Evolutionary conservation across 30 jellyfish, hydroid and myxozoan species (phyloP).

Genomic region (Catostylus mosaicus): DNA sequence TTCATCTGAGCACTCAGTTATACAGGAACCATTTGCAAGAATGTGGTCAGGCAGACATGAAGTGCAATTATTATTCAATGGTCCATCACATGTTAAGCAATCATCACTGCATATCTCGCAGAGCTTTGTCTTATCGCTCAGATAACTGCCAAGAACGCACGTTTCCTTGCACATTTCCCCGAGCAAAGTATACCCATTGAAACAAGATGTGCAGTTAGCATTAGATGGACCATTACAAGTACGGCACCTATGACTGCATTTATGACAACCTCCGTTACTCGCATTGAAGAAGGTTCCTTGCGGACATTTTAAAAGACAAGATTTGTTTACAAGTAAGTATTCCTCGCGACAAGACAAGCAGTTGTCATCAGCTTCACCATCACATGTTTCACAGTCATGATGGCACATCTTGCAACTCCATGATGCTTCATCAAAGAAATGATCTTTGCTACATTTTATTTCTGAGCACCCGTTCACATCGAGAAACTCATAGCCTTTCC

Average conservation of each 20-base stretch:
- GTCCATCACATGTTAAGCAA: slow-evolving; percentile 69
- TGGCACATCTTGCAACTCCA: slow-evolving; percentile 65
- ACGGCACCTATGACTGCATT: slow-evolving; percentile 60
- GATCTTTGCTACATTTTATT: slow-evolving; percentile 46
- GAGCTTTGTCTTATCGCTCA: not conserved
- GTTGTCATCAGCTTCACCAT: slow-evolving; percentile 43
- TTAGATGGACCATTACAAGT: slow-evolving; percentile 70
- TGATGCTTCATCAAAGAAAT: slow-evolving; percentile 30
- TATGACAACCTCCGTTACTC: slow-evolving; percentile 35
- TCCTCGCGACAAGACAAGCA: slow-evolving; percentile 59
- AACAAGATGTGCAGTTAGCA: slow-evolving; percentile 70
- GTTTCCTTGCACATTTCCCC: slow-evolving; percentile 33
- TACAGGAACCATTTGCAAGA: slow-evolving; percentile 19
- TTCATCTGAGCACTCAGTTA: slow-evolving; percentile 24
- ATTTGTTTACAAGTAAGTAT: slow-evolving; percentile 14
- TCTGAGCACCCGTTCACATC: slow-evolving; percentile 61
- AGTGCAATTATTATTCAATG: slow-evolving; percentile 62
- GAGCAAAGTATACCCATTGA: slow-evolving; percentile 16
- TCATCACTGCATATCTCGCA: slow-evolving; percentile 47
- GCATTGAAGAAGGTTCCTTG: slow-evolving; percentile 32
- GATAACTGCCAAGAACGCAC: slow-evolving; percentile 47
- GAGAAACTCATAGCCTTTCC: slow-evolving; percentile 28
- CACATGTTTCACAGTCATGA: slow-evolving; percentile 74
- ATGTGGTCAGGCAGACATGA: slow-evolving; percentile 37
- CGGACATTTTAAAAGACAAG: slow-evolving; percentile 58